Evolutionary conservation across 92 coral and sea anemone genomes (phyloP).

Genomic region (Epizoanthus rinbou): DNA sequence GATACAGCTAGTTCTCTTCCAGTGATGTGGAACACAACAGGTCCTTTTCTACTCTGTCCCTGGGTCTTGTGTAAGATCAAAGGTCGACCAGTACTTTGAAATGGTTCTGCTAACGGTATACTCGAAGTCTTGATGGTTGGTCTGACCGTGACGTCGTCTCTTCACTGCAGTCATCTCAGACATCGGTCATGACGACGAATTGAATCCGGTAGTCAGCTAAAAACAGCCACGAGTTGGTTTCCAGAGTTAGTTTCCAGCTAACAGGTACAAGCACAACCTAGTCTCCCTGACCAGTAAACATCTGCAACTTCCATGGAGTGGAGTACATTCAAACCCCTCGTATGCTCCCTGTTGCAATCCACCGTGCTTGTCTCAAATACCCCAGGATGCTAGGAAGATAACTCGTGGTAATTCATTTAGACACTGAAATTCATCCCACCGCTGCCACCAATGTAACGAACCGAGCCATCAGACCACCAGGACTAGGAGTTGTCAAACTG

Average conservation of each 20-base stretch:
- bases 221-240: too few relatives aligned
- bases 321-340: constrained; percentile 21
- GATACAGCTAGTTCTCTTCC: not conserved
- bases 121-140: too few relatives aligned
- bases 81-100: constrained; percentile 25
- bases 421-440: constrained; percentile 23
- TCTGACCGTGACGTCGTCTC: too few relatives aligned
- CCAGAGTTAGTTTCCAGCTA: not conserved
- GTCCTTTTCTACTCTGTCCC: not conserved
- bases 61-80: constrained; percentile 2
- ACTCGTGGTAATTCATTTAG: constrained; percentile 11
- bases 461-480: constrained; percentile 30
- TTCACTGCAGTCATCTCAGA: too few relatives aligned
- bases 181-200: too few relatives aligned
- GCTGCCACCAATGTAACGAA: constrained; percentile 28
- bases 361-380: constrained; percentile 23
- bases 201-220: too few relatives aligned
- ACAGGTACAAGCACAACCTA: constrained; percentile 21
- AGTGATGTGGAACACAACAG: not conserved
- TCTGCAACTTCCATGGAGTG: constrained; percentile 19
- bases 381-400: constrained; percentile 26
- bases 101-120: not conserved
- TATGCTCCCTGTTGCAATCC: constrained; percentile 21
- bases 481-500: constrained; percentile 25
- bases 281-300: constrained; percentile 24